Base-by-base conservation (phyloP, 1,140 invertebrate species). In the Acromyrmex echinatior region DNA sequence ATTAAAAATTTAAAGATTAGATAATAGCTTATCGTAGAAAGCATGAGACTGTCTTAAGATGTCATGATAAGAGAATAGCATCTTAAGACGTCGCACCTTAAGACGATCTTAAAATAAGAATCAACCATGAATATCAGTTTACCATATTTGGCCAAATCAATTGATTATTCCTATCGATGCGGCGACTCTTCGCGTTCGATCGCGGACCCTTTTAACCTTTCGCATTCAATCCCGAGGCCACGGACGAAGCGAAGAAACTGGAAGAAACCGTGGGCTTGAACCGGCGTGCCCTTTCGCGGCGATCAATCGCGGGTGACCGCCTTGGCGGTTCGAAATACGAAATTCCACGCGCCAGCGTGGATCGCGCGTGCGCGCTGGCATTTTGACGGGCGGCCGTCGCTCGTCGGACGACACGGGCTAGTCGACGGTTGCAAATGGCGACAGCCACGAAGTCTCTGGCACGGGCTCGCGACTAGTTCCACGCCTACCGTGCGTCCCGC, bases 401-500 rank as follows among this genome's bases (percentile, higher is more conserved):
- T 53, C 66, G 66, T 81, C 79, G 73, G 65, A 4, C 65, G 65
- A n/a, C 63, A 25, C 53, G 62, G 90, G 90, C 93, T 88, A 93
- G 93, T 93, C 93, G 93, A 91, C 94, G 94, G 92, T 94, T 94
- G 94, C 94, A 95, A 95, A 95, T 95, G 94, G 94, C 94, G 94
- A 94, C 92, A 93, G 92, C 91, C 93, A 93, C 93, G 89, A 93
- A 93, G 92, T 93, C 90, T 89, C 91, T 91, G 91, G 88, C 88
- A 94, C 91, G 90, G 93, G 93, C 88, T 92, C 88, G 93, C 90
- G 92, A 90, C 88, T 94, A 94, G 91, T 94, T 93, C 87, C 87
- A 92, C 92, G 88, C 89, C 87, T 90, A 90, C 87, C 86, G 91
- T 91, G 92, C 86, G 86, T 88, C 92, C 81, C 89, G 91, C 90